Conservation (phyloP, 2,797 vertebrate species). For the Cynopterus sphinx region DNA sequence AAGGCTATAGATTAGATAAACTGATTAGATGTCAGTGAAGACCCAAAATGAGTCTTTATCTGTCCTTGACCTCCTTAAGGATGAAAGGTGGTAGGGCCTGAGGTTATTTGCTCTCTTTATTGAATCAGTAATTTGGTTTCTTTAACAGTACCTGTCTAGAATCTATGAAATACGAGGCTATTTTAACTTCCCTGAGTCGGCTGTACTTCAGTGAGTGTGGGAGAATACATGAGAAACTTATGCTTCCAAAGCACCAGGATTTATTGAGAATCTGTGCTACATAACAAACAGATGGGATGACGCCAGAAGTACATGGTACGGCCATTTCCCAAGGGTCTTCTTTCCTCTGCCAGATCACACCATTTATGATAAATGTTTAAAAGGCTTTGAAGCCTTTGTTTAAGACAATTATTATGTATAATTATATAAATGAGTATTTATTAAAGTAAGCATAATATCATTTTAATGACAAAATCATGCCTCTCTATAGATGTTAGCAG, state of each 20-base stretch:
- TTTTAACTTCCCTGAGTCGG: not conserved
- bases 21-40: not conserved
- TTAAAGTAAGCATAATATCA: not conserved
- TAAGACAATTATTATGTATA: slow-evolving; percentile 39
- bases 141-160: slow-evolving; percentile 29
- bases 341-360: slow-evolving; percentile 27
- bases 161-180: not conserved
- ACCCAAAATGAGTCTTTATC: not conserved
- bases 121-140: not conserved
- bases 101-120: not conserved
- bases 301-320: slow-evolving; percentile 16
- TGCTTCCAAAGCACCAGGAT: not conserved
- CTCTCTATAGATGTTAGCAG: not conserved
- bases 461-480: slow-evolving; percentile 30
- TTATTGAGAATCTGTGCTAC: slow-evolving; percentile 51
- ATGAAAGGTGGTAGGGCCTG: not conserved
- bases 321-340: not conserved
- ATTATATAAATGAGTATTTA: slow-evolving; percentile 40
- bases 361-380: slow-evolving; percentile 47
- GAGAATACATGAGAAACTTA: slow-evolving; percentile 13
- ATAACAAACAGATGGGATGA: slow-evolving; percentile 30
- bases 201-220: not conserved
- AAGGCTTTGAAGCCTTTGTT: slow-evolving; percentile 46
- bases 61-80: not conserved
- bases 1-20: not conserved